These are phyloP conservation scores for Solenopsis invicta DNA, from an alignment of 1,140 invertebrate genomes.

Conservation along the genomic window DNA sequence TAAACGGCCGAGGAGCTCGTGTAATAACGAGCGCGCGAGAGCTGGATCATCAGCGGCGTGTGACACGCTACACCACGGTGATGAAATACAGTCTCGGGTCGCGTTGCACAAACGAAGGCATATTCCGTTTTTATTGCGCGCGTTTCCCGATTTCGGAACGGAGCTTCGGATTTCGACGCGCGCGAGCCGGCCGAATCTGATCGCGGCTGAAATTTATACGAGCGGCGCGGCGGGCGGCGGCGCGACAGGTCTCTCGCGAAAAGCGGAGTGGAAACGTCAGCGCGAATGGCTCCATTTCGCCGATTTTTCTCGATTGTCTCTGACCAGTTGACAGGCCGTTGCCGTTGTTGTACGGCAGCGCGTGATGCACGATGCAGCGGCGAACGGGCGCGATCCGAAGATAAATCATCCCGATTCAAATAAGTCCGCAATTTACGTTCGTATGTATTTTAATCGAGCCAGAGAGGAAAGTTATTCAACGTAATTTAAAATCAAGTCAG, in stretches of 20 bases:
- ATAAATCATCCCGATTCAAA: conserved; percentile 26
- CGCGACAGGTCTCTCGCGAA: too few species aligned
- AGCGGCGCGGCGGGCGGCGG: neutral
- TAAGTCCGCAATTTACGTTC: neutral
- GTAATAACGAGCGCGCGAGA: conserved; percentile 35
- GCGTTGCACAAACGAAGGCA: conserved; percentile 50
- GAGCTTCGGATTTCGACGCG: conserved; percentile 45
- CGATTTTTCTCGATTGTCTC: conserved; percentile 42
- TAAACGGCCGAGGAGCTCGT: neutral
- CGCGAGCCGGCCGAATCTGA: conserved; percentile 39
- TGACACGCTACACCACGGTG: conserved; percentile 40
- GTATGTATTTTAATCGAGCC: neutral
- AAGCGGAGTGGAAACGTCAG: conserved; percentile 31
- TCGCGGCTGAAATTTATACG: conserved; percentile 58
- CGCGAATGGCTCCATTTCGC: conserved; percentile 15
- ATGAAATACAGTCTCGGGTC: conserved; percentile 45
- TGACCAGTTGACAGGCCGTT: conserved; percentile 3
- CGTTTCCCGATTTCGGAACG: conserved; percentile 8
- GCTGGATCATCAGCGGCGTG: neutral
- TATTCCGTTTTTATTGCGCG: conserved; percentile 62
- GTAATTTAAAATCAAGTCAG: neutral
- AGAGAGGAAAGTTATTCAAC: neutral
- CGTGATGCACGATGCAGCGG: neutral
- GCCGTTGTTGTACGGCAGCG: neutral
- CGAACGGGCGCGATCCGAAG: neutral